These are phyloP conservation scores for Leuciscus waleckii DNA, from an alignment of 2,797 vertebrate genomes.

Conservation along the genomic window DNA sequence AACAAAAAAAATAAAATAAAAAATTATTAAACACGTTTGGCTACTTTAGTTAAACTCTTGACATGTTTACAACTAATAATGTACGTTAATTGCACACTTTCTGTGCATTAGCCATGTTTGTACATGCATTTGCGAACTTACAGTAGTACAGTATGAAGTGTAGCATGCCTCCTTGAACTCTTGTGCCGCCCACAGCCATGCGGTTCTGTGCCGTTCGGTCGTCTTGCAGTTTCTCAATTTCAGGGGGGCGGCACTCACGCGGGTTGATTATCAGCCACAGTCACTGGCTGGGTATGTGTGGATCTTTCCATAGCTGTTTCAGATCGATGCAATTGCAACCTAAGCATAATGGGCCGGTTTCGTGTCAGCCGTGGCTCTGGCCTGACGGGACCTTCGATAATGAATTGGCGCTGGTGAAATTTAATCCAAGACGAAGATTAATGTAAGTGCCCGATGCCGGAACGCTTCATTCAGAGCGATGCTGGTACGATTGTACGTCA, in stretches of 20 bases:
- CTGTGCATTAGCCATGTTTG: neutral
- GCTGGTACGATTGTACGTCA: neutral
- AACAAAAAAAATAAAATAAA: too few relatives aligned
- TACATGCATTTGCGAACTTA: neutral
- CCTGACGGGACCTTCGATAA: conserved; percentile 20
- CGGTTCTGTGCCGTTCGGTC: neutral
- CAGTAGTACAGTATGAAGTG: neutral
- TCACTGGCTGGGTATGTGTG: conserved; percentile 3
- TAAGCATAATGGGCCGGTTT: conserved; percentile 33
- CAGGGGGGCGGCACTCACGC: neutral
- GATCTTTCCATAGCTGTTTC: conserved; percentile 3
- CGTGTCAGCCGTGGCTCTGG: conserved; percentile 8
- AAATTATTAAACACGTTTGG: neutral
- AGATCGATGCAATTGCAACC: conserved; percentile 42
- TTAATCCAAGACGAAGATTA: conserved; percentile 31
- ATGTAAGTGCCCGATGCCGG: conserved; percentile 7
- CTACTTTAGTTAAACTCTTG: neutral
- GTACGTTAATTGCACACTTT: neutral
- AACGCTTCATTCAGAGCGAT: neutral
- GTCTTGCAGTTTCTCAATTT: conserved; percentile 31
- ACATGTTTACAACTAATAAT: neutral
- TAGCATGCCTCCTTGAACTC: neutral
- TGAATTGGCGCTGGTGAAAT: conserved; percentile 39
- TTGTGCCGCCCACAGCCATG: neutral
- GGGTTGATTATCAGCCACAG: conserved; percentile 22